These are phyloP conservation scores for Pheosia tremula DNA, from an alignment of 2,888 invertebrate genomes.

Conservation along the genomic window DNA sequence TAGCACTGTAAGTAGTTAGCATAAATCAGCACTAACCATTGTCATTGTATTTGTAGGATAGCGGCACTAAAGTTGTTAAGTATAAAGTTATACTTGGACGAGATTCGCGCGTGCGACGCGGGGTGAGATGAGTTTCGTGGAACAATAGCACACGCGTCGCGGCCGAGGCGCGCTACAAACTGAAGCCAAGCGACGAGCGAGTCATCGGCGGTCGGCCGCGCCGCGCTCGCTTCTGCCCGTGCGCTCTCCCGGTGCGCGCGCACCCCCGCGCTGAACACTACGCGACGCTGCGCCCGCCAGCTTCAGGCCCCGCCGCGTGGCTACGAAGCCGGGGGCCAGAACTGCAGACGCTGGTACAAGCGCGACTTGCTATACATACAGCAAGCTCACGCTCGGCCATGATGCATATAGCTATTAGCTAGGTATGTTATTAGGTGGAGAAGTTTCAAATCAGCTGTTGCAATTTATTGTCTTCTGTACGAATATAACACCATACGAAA, in stretches of 20 bases:
- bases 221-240: slow-evolving; percentile 9
- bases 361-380: no score
- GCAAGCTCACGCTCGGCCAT: no score
- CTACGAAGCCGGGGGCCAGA: neutral
- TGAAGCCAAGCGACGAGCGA: neutral
- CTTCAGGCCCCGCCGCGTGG: neutral
- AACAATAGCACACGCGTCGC: neutral
- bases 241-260: neutral
- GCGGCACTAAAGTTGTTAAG: neutral
- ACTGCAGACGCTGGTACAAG: neutral
- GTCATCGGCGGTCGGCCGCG: slow-evolving; percentile 2
- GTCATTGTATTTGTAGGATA: neutral
- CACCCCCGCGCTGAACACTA: neutral
- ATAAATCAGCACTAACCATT: neutral
- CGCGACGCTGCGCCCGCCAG: neutral
- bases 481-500: no score
- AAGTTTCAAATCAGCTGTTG: no score
- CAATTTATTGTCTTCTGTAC: no score
- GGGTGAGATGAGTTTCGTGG: neutral
- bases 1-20: neutral
- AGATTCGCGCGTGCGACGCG: slow-evolving; percentile 1
- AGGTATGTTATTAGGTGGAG: no score
- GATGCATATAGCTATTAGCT: no score
- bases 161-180: neutral
- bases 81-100: neutral